These are phyloP conservation scores for Scaptomyza polygonia DNA, from an alignment of 2,888 invertebrate genomes.

Conservation along the genomic window DNA sequence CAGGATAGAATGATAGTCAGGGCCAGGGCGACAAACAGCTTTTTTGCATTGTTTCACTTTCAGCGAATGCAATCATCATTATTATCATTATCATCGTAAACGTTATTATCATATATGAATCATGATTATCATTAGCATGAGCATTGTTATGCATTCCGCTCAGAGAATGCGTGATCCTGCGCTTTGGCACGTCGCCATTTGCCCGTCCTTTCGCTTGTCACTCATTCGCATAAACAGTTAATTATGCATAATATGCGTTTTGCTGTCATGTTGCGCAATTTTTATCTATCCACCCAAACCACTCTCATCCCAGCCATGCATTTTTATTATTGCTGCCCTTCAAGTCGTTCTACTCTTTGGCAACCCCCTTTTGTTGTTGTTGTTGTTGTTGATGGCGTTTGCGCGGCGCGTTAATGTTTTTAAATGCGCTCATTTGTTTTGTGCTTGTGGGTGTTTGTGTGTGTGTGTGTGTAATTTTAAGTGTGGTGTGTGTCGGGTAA, in stretches of 20 bases:
- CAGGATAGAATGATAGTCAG: conserved; percentile 17
- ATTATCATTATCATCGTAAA: conserved; percentile 39
- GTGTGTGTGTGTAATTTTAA: conserved; percentile 7
- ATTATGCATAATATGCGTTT: conserved; percentile 83
- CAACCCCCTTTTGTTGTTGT: conserved; percentile 10
- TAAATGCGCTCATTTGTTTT: conserved; percentile 70
- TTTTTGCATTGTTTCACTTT: conserved; percentile 72
- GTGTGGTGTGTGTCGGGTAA: conserved; percentile 48
- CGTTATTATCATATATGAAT: conserved; percentile 35
- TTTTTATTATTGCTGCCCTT: conserved; percentile 5
- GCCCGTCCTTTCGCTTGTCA: conserved; percentile 74
- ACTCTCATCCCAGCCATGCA: neutral
- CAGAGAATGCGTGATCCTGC: conserved; percentile 3
- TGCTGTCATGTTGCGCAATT: conserved; percentile 81
- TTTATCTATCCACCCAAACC: conserved; percentile 39
- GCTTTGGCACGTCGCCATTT: conserved; percentile 40
- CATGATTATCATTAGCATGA: conserved; percentile 47
- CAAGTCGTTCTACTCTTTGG: neutral
- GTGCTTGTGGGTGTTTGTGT: conserved; percentile 16
- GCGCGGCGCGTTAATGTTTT: conserved; percentile 64
- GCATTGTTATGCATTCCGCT: conserved; percentile 48
- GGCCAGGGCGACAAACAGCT: conserved; percentile 25
- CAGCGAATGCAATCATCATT: conserved; percentile 64
- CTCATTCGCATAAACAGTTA: conserved; percentile 80
- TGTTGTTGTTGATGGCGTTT: conserved; percentile 32